Base-by-base conservation (phyloP, 64 coral and sea anemone species). In the Orbicella faveolata region DNA sequence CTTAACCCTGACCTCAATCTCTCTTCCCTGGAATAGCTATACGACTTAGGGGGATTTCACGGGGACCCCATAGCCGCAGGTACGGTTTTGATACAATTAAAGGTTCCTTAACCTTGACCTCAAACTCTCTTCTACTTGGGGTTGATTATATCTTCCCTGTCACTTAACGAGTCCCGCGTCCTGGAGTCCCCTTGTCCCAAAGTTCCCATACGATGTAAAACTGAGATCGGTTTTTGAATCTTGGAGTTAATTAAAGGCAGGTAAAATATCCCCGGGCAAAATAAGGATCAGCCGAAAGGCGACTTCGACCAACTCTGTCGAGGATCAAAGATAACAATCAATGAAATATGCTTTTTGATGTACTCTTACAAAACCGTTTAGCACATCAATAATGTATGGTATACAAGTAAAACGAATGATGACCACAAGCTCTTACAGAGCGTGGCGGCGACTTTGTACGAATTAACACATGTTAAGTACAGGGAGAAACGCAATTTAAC, bases 361-460 rank as follows among this genome's bases (percentile, higher is more conserved):
- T 67, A 17, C 34, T 35, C 21, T 83, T 19, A 30, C 0, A 44
- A 68, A 66, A 35, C 62, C 61, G 80, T 41, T 83, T 61, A 73
- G 9, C 10, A 17, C 21, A 85, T 85, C 3, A 85, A 85, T 85
- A 73, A 85, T 85, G 30, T 16, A 85, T 85, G 10, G 11, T 20
- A 1, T 65, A 25, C 63, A 72, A 48, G 44, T 6, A 48, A 6
- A 48, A 52, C 39, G 37, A 17, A 44, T 8, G 51, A 52, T 52
- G 39, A 23, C 75, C 41, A 51, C 37, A 52, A 52, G 75, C 20
- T 78, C 11, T 21, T 52, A 20, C 36, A 21, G 37, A 9, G 9
- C 21, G 25, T 70, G 1, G 41, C 19, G 1, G 14, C 20, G 2
- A 78, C 51, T 3, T 17, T 78, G 16, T 10, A 2, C 75, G 52